These are phyloP conservation scores for Drosophila macrospina DNA, from an alignment of 2,888 invertebrate genomes.

Conservation along the genomic window DNA sequence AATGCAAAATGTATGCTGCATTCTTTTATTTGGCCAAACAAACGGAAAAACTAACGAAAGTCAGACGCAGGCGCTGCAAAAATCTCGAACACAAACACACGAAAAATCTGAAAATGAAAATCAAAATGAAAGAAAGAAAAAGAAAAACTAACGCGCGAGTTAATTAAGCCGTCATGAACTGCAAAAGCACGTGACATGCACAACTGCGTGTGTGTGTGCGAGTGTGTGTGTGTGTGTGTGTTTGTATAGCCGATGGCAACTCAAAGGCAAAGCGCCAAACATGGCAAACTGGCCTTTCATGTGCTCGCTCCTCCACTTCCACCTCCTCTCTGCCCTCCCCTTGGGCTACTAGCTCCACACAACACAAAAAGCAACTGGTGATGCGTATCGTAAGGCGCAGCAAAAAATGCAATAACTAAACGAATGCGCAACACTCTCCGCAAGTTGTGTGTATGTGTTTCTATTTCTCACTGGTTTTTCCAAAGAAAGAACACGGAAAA, in stretches of 20 bases:
- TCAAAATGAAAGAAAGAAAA: too few species aligned
- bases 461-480: not conserved
- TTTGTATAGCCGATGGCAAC: slow-evolving; percentile 42
- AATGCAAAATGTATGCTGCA: slow-evolving; percentile 54
- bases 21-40: not conserved
- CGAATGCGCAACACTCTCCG: slow-evolving; percentile 6
- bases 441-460: not conserved
- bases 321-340: not conserved
- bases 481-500: slow-evolving; percentile 18
- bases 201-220: slow-evolving; percentile 7
- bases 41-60: slow-evolving; percentile 32
- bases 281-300: slow-evolving; percentile 53
- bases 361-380: slow-evolving; percentile 70
- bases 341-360: not conserved
- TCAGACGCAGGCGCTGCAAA: slow-evolving; percentile 13
- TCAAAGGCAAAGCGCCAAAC: slow-evolving; percentile 61
- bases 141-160: slow-evolving; percentile 50
- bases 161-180: slow-evolving; percentile 71
- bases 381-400: slow-evolving; percentile 46
- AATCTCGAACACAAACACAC: slow-evolving; percentile 22
- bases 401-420: slow-evolving; percentile 27
- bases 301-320: slow-evolving; percentile 1
- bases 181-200: slow-evolving; percentile 63
- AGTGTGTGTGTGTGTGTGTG: slow-evolving; percentile 8
- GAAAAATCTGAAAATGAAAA: slow-evolving; percentile 9